These are phyloP conservation scores for Gadopsis marmoratus DNA, from an alignment of 2,797 vertebrate species.

Conservation along the genomic window DNA sequence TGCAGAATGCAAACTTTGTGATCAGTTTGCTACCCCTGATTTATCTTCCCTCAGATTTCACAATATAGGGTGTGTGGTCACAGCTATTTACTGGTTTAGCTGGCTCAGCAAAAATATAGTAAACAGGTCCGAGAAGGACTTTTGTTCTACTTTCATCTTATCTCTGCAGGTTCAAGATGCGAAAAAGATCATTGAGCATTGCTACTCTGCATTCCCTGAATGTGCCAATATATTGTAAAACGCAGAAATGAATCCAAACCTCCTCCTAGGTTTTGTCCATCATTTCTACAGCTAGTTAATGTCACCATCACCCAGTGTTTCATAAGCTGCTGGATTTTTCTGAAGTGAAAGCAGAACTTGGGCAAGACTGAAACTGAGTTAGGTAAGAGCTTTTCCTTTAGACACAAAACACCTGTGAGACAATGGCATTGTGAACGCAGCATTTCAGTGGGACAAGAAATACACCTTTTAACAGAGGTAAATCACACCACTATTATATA, in stretches of 20 bases:
- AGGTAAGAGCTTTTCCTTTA: slow-evolving; percentile 72
- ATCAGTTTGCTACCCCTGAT: slow-evolving; percentile 48
- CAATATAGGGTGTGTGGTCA: slow-evolving; percentile 70
- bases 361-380: slow-evolving; percentile 85
- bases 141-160: slow-evolving; percentile 67
- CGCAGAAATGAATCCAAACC: slow-evolving; percentile 64
- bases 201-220: slow-evolving; percentile 14
- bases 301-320: slow-evolving; percentile 76
- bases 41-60: slow-evolving; percentile 68
- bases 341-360: slow-evolving; percentile 90
- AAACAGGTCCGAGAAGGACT: slow-evolving; percentile 42
- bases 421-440: slow-evolving; percentile 23
- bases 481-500: slow-evolving; percentile 32
- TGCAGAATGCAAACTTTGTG: slow-evolving; percentile 55
- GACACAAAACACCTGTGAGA: slow-evolving; percentile 53
- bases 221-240: slow-evolving; percentile 28
- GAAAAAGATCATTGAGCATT: slow-evolving; percentile 18
- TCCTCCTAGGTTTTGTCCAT: slow-evolving; percentile 67
- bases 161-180: slow-evolving; percentile 43
- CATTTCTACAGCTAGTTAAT: slow-evolving; percentile 70
- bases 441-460: slow-evolving; percentile 48
- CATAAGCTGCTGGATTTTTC: slow-evolving; percentile 82
- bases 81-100: slow-evolving; percentile 65
- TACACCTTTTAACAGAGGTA: slow-evolving; percentile 62
- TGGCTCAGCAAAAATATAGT: slow-evolving; percentile 67